Base-by-base conservation (phyloP, 1,140 invertebrate species). In the Tetramorium parvispinum region DNA sequence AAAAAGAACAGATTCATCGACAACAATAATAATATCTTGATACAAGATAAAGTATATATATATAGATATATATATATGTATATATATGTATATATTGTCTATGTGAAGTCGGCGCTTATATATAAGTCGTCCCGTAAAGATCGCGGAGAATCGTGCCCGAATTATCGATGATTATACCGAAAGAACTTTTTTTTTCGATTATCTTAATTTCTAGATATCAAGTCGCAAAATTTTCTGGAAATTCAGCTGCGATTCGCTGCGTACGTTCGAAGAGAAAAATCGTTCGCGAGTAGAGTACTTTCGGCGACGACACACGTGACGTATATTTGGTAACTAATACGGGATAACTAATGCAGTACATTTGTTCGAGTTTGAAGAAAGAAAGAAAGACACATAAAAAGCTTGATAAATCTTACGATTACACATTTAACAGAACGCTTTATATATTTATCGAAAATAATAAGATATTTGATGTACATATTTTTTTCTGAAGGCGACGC, bases 391-490 rank as follows among this genome's bases (percentile, higher is more conserved):
- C 37, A 49, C 65, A 27, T 27, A 68, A 68, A 46, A 43, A 46
- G 8, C 68, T 59, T 75, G 68, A 83, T 49, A 59, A 7, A 73
- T n/a, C 61, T 83, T 83, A 21, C 68, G 53, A 75, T 83, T 73
- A 73, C n/a, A 79, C 43, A 75, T 82, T 83, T 73, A 83, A 83
- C 79, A 83, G 40, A 83, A 83, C 53, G 53, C 66, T 81, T 49
- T 57, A 68, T 86, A 86, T 86, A 86, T 86, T 82, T 82, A 57
- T 86, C 65, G 77, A 82, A 66, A 86, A 63, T 71, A 71, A 82
- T 46, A 59, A 57, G 24, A 66, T 37, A 51, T 81, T 81, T 70
- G 53, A 43, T 82, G 37, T 86, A 68, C 77, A 86, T 79, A 4
- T 53, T 53, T 53, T 16, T 10, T 40, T 46, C 18, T 82, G 46